Evolutionary conservation across 1,140 invertebrate species (phyloP), one percentile per base, ranked within the genome.

Genomic region (Heliothis subflexa): DNA sequence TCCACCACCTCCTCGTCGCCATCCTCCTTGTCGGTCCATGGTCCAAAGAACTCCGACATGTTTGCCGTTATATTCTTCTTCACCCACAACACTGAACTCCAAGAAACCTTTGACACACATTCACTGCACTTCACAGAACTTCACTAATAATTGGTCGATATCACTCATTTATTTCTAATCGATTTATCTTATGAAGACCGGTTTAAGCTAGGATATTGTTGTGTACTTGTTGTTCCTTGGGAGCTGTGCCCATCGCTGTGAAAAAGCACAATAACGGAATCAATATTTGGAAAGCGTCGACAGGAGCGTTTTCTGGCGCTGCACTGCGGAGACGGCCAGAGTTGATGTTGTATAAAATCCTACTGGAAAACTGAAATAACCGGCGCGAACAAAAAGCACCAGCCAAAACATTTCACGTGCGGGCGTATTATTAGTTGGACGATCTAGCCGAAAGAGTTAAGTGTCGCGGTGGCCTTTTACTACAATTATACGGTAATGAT

Each of bases 311-410:
- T 74, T 59, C 73, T 78, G 83, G 84, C 79, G 83, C 81, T 85
- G 86, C 88, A 88, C 87, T 82, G 87, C 78, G 79, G 81, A 92
- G 85, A 85, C 92, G 92, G 90, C 87, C 86, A 91, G 89, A 86
- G 86, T 87, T 89, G 90, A 85, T 93, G 83, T 91, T 92, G 90
- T 87, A 87, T 90, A 89, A 92, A 94, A 93, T 93, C 93, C 92
- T 91, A 94, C 93, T 94, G 93, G 93, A 94, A 94, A 93, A 93
- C 92, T 93, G 92, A 94, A 94, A 94, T 94, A 94, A 93, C 91
- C 91, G 88, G 87, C 86, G 87, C 93, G 89, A 92, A 93, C 93
- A 94, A 94, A 93, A 94, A 94, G 90, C 93, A 93, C 91, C 93
- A 90, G 92, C 93, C 93, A 93, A 93, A 94, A 94, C 91, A 94